phyloP scores from a whole-genome alignment of 2,888 invertebrate genomes.

The Clanis bilineata region DNA sequence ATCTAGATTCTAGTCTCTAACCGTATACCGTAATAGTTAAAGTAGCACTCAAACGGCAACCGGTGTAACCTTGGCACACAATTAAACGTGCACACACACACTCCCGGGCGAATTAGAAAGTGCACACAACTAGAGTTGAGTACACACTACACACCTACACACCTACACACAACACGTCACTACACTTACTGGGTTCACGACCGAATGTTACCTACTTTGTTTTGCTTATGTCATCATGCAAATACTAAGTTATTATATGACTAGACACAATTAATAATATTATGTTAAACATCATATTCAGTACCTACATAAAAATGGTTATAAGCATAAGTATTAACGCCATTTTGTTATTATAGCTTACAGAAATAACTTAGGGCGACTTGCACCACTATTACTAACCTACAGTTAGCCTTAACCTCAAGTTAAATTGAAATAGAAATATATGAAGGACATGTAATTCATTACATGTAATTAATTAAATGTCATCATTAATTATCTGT shows the following conservation, averaged over 20 bases:
- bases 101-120: conserved; percentile 35
- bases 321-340: no score
- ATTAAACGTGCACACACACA: conserved; percentile 23
- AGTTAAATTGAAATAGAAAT: no score
- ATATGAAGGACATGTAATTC: no score
- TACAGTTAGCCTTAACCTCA: no score
- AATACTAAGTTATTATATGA: not conserved
- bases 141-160: no score
- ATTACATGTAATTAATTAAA: no score
- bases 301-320: no score
- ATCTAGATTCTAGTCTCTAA: not conserved
- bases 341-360: no score
- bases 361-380: no score
- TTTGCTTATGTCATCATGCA: not conserved
- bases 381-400: no score
- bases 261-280: not conserved
- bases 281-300: no score
- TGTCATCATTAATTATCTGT: no score
- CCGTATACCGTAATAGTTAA: not conserved
- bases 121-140: conserved; percentile 17
- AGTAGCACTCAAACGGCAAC: not conserved
- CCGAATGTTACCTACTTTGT: not conserved
- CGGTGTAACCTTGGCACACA: conserved; percentile 32
- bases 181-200: not conserved
- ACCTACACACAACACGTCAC: not conserved